A percentile compares a stretch with the other conserved stretches of the same genome.
Evolutionary conservation across 2,797 vertebrate genomes (phyloP).

Genomic region (Crenichthys baileyi): DNA sequence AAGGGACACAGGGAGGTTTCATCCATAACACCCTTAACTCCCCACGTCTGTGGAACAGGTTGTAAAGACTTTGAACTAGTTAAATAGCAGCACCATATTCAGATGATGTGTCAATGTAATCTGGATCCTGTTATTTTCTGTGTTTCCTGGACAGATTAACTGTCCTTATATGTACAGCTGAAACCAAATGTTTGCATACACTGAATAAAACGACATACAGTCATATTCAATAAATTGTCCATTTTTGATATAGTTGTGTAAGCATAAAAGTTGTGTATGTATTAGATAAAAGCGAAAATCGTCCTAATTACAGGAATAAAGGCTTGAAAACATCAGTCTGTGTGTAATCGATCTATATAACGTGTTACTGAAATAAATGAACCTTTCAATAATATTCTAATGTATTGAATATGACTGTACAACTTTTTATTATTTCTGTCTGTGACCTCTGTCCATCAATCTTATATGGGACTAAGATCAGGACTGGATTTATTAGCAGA

Average conservation of each 20-base stretch:
- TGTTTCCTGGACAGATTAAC: not conserved
- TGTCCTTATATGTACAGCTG: not conserved
- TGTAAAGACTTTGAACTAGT: not conserved
- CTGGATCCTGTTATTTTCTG: not conserved
- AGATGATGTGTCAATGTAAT: not conserved
- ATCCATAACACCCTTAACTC: not conserved
- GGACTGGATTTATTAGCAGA: too few relatives aligned
- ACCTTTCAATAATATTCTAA: too few relatives aligned
- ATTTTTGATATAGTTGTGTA: not conserved
- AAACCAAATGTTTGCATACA: not conserved
- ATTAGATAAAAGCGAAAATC: too few relatives aligned
- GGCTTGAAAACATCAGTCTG: too few relatives aligned
- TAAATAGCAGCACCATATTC: not conserved
- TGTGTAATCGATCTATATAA: too few relatives aligned
- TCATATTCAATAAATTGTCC: not conserved
- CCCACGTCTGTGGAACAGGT: not conserved
- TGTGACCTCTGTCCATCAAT: too few relatives aligned
- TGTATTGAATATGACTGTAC: too few relatives aligned
- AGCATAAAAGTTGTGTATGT: too few relatives aligned
- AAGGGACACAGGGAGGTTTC: not conserved
- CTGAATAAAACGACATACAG: not conserved
- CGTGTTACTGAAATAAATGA: too few relatives aligned
- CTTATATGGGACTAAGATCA: too few relatives aligned
- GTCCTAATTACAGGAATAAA: too few relatives aligned
- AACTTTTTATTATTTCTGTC: too few relatives aligned